Conservation (phyloP, 2,888 invertebrate genomes). For the Blera fallax region DNA sequence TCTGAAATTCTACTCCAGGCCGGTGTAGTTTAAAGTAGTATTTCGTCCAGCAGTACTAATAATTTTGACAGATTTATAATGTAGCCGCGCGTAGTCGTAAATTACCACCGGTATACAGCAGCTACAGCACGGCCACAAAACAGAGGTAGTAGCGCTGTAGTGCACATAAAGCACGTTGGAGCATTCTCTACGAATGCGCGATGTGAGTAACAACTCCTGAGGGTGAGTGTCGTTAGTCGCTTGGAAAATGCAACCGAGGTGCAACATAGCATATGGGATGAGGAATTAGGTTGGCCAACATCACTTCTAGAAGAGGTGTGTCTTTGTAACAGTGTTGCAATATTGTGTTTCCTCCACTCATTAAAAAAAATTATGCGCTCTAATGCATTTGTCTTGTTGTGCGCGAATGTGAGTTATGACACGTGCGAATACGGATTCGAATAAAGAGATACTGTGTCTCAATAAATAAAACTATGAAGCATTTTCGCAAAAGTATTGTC, state of each 20-base stretch:
- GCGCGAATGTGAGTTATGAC: background rate
- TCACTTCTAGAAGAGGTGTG: conserved; percentile 40
- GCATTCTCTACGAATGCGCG: conserved; percentile 1
- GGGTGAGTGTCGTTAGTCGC: conserved; percentile 43
- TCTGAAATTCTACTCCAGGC: conserved; percentile 62
- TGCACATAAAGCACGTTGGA: conserved; percentile 41
- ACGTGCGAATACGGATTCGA: background rate
- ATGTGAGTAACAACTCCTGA: conserved; percentile 48
- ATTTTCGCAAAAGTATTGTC: background rate
- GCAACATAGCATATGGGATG: conserved; percentile 42
- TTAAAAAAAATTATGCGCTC: background rate
- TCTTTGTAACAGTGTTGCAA: conserved; percentile 3
- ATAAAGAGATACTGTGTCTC: conserved; percentile 11
- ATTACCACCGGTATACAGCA: conserved; percentile 22
- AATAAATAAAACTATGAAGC: conserved; percentile 4
- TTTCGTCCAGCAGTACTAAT: conserved; percentile 53
- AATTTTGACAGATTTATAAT: conserved; percentile 70
- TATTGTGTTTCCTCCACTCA: background rate
- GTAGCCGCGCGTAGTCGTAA: conserved; percentile 59
- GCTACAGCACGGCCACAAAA: conserved; percentile 23
- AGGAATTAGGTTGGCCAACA: conserved; percentile 51
- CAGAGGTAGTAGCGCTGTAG: background rate
- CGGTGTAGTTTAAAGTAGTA: conserved; percentile 6
- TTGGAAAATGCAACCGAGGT: conserved; percentile 37
- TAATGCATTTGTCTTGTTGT: conserved; percentile 14